Conservation (phyloP, 2,888 invertebrate genomes). For the Rhagophthalmus giganteus region DNA sequence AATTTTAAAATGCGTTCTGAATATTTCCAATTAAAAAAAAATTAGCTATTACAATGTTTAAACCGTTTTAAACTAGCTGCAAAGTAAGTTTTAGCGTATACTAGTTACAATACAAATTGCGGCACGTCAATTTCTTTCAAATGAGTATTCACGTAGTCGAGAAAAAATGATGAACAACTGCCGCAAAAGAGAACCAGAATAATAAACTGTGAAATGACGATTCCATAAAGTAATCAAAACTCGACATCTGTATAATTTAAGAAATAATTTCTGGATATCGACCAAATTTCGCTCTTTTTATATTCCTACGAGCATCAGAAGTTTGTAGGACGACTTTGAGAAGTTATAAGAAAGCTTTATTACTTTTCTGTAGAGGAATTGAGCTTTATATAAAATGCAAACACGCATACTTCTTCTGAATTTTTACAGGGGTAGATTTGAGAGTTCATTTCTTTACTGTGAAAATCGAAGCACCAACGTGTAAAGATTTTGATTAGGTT, state of each 20-base stretch:
- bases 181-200: slow-evolving; percentile 14
- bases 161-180: slow-evolving; percentile 14
- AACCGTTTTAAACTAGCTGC: too few species aligned
- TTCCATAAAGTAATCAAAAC: slow-evolving; percentile 40
- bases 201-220: slow-evolving; percentile 35
- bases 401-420: slow-evolving; percentile 38
- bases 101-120: background rate
- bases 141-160: background rate
- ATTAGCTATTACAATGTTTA: too few species aligned
- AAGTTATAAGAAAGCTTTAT: slow-evolving; percentile 45
- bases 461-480: slow-evolving; percentile 12
- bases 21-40: too few species aligned
- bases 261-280: slow-evolving; percentile 43
- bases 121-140: background rate
- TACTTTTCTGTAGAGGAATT: slow-evolving; percentile 42
- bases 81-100: too few species aligned
- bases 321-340: slow-evolving; percentile 38
- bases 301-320: slow-evolving; percentile 38
- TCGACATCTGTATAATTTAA: slow-evolving; percentile 45
- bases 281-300: slow-evolving; percentile 37
- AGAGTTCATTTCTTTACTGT: slow-evolving; percentile 12
- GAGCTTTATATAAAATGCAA: slow-evolving; percentile 46
- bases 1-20: too few species aligned
- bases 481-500: slow-evolving; percentile 12
- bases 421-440: slow-evolving; percentile 16